Evolutionary conservation across 1,140 invertebrate species (phyloP).

Genomic region (Trachymyrmex septentrionalis): DNA sequence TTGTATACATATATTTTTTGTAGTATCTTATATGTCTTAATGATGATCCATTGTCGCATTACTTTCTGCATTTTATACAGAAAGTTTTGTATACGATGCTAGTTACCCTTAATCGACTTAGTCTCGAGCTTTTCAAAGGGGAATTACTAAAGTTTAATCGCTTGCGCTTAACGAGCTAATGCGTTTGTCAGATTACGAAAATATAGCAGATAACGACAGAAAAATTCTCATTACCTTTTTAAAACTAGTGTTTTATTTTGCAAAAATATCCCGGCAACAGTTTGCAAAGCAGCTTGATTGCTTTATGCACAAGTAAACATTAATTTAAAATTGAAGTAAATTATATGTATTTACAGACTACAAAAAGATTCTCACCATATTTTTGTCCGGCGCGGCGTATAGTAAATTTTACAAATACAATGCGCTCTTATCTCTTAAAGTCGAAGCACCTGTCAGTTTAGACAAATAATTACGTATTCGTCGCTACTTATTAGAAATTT

Average conservation of each 20-base stretch:
- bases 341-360: background rate
- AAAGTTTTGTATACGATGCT: constrained; percentile 32
- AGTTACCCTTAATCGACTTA: constrained; percentile 38
- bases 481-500: background rate
- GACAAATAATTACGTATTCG: constrained; percentile 3
- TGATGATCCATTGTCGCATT: constrained; percentile 2
- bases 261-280: background rate
- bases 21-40: constrained; percentile 5
- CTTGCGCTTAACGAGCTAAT: constrained; percentile 40
- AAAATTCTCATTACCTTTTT: constrained; percentile 26
- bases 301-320: background rate
- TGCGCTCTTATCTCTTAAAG: constrained; percentile 6
- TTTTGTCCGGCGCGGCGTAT: background rate
- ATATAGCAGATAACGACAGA: background rate
- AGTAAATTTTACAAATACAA: background rate
- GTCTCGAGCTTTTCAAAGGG: constrained; percentile 36
- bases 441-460: background rate
- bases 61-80: background rate
- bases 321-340: constrained; percentile 23
- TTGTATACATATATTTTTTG: background rate
- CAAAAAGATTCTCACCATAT: background rate
- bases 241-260: background rate
- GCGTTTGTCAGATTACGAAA: constrained; percentile 32
- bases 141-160: constrained; percentile 43
- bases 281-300: background rate